Base-by-base conservation (phyloP, 2,888 invertebrate species). In the Epinotia brunnichana region DNA sequence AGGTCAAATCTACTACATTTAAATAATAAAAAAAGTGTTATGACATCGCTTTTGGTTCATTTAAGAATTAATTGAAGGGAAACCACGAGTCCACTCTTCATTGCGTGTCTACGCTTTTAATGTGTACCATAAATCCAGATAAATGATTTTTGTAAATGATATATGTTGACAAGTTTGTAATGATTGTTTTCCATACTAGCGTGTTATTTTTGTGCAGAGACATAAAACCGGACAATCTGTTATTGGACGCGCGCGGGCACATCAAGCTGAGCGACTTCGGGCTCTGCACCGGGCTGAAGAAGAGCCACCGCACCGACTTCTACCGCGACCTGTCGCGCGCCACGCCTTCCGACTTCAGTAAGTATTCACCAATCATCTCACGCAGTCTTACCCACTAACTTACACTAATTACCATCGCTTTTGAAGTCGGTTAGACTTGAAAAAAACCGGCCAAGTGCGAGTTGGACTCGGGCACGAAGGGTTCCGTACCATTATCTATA, bases 241-340 rank as follows among this genome's bases (percentile, higher is more conserved):
- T 99, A 77, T 94, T 99, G 80, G 99, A 99, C 91, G 98, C 99
- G 68, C 97, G 98, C 89, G 99, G 99, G 74, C 99, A 99, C 94
- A 97, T 99, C 83, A 99, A 99, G 92, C 95, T 95, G 70, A 90
- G 99, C 73, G 99, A 99, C 94, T 99, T 99, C 92, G 99, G 99
- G 57, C 95, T 99, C 76, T 99, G 99, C 90, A 99, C 99, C 44
- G 99, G 99, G 53, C 95, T 99, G 80, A 99, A 99, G 93, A 99
- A 99, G 91, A 98, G 99, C 77, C 99, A 99, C 91, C 96, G 98
- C 86, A 99, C 99, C 74, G 99, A 99, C 91, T 99, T 99, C 93
- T 99, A 99, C 93, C 95, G 99, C 82, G 99, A 99, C 93, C 95
- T 99, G 79, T 98, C 98, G 80, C 97, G 99, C 88, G 98, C 98